A percentile compares a stretch with the other conserved stretches of the same genome.
Conservation (phyloP, 2,797 vertebrate species). For the Propithecus perrieri region DNA sequence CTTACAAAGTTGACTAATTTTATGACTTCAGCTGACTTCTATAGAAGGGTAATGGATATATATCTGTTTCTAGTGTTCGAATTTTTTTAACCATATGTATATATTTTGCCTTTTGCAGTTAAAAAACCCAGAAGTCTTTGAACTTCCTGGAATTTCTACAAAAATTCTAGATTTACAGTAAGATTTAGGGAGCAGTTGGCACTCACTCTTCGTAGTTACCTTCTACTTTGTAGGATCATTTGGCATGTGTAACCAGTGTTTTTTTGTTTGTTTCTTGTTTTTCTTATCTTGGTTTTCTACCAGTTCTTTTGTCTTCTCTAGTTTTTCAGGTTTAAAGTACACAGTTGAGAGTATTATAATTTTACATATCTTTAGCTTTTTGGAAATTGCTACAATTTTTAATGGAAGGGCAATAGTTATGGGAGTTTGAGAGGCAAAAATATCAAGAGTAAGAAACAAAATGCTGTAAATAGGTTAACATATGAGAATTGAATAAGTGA, state of each 20-base stretch:
- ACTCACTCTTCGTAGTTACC: neutral
- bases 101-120: slow-evolving; percentile 29
- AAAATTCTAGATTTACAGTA: slow-evolving; percentile 7
- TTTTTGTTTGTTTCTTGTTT: neutral
- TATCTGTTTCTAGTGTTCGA: neutral
- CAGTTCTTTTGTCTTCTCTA: slow-evolving; percentile 28
- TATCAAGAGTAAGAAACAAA: neutral
- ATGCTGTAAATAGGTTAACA: neutral
- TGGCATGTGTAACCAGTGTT: neutral
- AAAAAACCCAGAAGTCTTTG: neutral
- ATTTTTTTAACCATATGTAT: neutral
- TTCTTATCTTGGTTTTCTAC: neutral
- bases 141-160: slow-evolving; percentile 16
- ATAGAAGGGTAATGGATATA: neutral
- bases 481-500: neutral
- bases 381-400: slow-evolving; percentile 30
- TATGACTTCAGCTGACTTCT: neutral
- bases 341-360: neutral
- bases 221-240: neutral
- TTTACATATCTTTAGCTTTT: slow-evolving; percentile 26
- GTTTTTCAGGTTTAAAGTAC: slow-evolving; percentile 33
- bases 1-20: neutral
- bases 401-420: neutral
- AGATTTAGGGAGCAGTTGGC: neutral
- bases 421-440: slow-evolving; percentile 13